Evolutionary conservation across 2,113 vertebrate species (phyloP).

Genomic region (Thermophis baileyi): DNA sequence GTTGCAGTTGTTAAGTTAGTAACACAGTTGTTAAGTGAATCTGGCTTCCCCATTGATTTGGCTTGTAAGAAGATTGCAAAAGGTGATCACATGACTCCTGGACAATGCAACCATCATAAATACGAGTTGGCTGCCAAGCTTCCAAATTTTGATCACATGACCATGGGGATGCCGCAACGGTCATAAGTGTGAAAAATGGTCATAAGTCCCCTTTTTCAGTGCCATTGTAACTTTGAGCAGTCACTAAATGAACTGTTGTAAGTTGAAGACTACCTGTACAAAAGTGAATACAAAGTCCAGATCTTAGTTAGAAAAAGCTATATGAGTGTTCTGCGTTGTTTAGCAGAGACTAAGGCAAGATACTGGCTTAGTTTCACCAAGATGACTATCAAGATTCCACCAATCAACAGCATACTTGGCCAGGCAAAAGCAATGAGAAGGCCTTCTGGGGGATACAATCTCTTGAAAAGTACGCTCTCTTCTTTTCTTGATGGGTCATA

Average conservation of each 20-base stretch:
- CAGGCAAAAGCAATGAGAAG: constrained; percentile 70
- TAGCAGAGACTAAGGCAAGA: constrained; percentile 69
- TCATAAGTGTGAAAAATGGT: not conserved
- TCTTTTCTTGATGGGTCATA: constrained; percentile 55
- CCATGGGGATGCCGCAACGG: not conserved
- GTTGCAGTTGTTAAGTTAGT: not conserved
- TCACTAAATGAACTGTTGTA: not conserved
- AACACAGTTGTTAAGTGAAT: not conserved
- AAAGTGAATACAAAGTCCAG: not conserved
- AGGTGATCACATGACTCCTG: not conserved
- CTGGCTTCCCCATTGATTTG: not conserved
- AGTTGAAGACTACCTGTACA: not conserved
- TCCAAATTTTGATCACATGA: not conserved
- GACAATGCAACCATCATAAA: not conserved
- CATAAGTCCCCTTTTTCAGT: not conserved
- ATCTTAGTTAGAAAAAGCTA: not conserved
- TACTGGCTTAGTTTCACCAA: constrained; percentile 77
- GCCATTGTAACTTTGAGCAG: not conserved
- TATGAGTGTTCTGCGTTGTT: constrained; percentile 46
- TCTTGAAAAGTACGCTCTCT: constrained; percentile 60
- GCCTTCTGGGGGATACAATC: constrained; percentile 59
- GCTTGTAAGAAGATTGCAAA: not conserved
- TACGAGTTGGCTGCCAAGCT: not conserved
- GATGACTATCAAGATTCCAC: constrained; percentile 69
- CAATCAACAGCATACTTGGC: constrained; percentile 71